Evolutionary conservation across 2,888 invertebrate species (phyloP), one percentile per base, ranked within the genome.

Genomic region (Zygogramma bicolorata): DNA sequence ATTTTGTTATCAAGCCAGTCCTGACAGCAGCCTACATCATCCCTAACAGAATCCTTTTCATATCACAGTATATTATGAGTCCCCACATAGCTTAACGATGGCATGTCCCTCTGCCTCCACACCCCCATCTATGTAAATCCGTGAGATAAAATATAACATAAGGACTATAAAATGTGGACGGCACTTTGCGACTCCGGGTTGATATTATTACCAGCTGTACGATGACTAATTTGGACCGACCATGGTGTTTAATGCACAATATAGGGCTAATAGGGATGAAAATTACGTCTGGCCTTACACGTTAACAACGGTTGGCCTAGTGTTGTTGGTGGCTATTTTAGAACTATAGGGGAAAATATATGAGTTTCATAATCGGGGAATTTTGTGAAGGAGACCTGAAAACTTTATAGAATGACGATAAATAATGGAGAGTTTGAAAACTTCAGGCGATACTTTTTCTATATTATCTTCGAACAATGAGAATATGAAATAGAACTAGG

Each of bases 171-270:
- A 53, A 27, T 53, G 53, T 53, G 53, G 27, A 25, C 53, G 15
- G 53, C 53, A 53, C 53, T 53, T 27, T 53, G 25, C 53, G 25
- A 53, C 53, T 53, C n/a, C 22, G 22, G 53, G 53, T 53, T 53
- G 53, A 53, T 34, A 61, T 61, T 62, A 46, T 46, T 46, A 46
- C 18, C 63, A 63, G 63, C 63, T 63, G 63, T 27, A 46, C 63
- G 8, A 25, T 63, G 46, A 63, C 63, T 46, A 63, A 63, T 63
- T 34, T 25, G 25, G 20, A 29, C 63, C 15, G 34, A 62, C 40
- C 63, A 29, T 20, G 27, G 10, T 34, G 46, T 46, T 46, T 46
- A 63, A 61, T n/a, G 46, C 46, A 22, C 10, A 46, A 46, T 63
- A 29, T 29, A 46, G 27, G 42, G 29, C 46, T 63, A 42, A 29